phyloP scores from a whole-genome alignment of 1,140 invertebrate species.

The Heliothis subflexa region DNA sequence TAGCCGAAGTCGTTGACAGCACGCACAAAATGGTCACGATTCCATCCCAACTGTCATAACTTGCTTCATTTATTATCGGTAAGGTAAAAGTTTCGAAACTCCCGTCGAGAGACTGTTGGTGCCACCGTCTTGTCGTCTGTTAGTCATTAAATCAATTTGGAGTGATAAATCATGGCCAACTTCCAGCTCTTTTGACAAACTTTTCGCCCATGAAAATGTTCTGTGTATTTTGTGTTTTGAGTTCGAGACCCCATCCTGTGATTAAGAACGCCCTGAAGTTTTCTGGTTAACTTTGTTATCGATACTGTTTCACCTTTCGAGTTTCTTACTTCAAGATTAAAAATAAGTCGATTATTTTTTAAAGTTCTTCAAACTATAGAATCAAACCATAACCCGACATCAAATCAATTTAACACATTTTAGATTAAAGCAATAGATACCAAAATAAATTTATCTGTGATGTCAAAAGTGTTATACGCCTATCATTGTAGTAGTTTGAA shows the following conservation, averaged over 20 bases:
- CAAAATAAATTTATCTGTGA: not conserved
- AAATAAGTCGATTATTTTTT: too few relatives aligned
- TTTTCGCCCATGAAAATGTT: conserved; percentile 21
- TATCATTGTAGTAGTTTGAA: conserved; percentile 8
- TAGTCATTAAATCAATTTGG: conserved; percentile 49
- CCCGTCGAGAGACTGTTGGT: conserved; percentile 27
- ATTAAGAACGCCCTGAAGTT: too few relatives aligned
- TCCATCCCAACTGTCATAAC: conserved; percentile 51
- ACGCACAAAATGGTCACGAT: conserved; percentile 47
- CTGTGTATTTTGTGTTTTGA: not conserved
- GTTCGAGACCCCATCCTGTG: too few relatives aligned
- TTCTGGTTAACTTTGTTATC: too few relatives aligned
- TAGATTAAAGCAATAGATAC: conserved; percentile 8
- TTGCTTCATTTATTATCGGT: conserved; percentile 52
- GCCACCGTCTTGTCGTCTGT: conserved; percentile 41
- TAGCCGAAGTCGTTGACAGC: conserved; percentile 32
- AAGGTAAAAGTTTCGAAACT: conserved; percentile 48
- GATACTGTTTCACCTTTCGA: too few relatives aligned
- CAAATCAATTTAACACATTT: too few relatives aligned
- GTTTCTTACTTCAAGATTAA: too few relatives aligned
- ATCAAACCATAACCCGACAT: not conserved
- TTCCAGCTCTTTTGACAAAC: conserved; percentile 21
- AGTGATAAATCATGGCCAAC: conserved; percentile 44
- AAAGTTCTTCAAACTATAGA: too few relatives aligned
- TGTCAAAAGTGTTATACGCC: not conserved